These are phyloP conservation scores for Phaenicophaeus curvirostris DNA, from an alignment of 2,797 vertebrate genomes.

Conservation along the genomic window DNA sequence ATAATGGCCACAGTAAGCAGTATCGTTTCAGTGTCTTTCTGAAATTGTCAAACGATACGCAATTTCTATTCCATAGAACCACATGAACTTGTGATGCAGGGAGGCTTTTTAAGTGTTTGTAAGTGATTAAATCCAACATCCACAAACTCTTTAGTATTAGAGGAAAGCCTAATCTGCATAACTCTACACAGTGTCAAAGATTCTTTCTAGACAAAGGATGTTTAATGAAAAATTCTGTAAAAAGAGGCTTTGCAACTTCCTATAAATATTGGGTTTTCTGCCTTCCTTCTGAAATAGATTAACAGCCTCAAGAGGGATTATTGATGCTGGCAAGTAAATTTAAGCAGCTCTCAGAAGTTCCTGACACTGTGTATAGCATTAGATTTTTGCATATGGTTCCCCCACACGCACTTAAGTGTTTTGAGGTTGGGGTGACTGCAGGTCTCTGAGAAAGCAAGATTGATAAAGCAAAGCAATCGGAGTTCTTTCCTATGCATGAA, in stretches of 20 bases:
- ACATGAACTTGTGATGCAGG: background rate
- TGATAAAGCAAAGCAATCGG: slow-evolving; percentile 81
- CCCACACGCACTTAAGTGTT: background rate
- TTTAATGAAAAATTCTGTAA: slow-evolving; percentile 68
- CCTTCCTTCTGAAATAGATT: slow-evolving; percentile 66
- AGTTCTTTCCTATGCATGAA: slow-evolving; percentile 85
- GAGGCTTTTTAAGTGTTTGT: background rate
- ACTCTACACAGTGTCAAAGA: background rate
- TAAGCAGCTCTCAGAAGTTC: slow-evolving; percentile 59
- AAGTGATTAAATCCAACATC: slow-evolving; percentile 13
- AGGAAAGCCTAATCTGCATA: slow-evolving; percentile 6
- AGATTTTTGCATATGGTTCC: background rate
- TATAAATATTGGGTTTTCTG: slow-evolving; percentile 60
- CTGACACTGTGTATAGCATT: background rate
- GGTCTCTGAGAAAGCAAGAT: slow-evolving; percentile 74
- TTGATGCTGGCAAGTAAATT: slow-evolving; percentile 38
- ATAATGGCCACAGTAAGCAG: background rate
- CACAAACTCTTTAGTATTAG: background rate
- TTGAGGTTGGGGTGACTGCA: slow-evolving; percentile 54
- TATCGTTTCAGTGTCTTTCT: background rate
- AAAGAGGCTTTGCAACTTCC: slow-evolving; percentile 52
- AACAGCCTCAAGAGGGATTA: slow-evolving; percentile 59
- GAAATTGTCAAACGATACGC: background rate
- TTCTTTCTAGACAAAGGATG: slow-evolving; percentile 48
- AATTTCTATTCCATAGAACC: background rate